These are phyloP conservation scores for Tortricodes alternella DNA, from an alignment of 2,888 invertebrate genomes.

Conservation along the genomic window DNA sequence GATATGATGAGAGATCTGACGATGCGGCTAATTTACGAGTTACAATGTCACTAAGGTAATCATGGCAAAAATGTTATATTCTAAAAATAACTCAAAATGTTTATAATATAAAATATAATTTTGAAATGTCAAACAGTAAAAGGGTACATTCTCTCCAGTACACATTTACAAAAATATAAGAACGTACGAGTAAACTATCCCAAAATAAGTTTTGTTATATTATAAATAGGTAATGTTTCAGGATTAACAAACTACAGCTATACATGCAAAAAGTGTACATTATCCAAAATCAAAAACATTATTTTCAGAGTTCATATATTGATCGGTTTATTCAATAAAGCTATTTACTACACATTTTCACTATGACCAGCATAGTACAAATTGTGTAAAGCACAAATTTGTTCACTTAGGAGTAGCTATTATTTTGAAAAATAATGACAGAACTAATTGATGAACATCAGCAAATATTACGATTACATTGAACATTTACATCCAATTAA, in stretches of 20 bases:
- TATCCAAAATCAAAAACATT: constrained; percentile 29
- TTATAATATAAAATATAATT: constrained; percentile 2
- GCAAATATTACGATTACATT: constrained; percentile 8
- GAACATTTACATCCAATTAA: constrained; percentile 20
- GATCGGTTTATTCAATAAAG: constrained; percentile 4
- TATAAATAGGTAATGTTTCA: constrained; percentile 45
- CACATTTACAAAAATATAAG: constrained; percentile 24
- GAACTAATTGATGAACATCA: constrained; percentile 5
- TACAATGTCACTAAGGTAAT: constrained; percentile 14
- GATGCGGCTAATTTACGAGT: constrained; percentile 21
- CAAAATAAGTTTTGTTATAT: constrained; percentile 42
- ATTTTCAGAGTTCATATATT: constrained; percentile 31
- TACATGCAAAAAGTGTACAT: constrained; percentile 50
- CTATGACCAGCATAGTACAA: constrained; percentile 69
- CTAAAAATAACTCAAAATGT: constrained; percentile 16
- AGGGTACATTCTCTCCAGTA: constrained; percentile 7
- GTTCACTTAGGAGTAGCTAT: background rate
- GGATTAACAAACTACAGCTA: constrained; percentile 41
- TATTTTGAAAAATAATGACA: constrained; percentile 31
- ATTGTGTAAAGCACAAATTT: constrained; percentile 44
- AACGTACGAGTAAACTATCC: constrained; percentile 22
- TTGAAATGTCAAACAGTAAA: constrained; percentile 1
- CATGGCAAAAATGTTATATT: constrained; percentile 9
- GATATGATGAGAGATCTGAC: constrained; percentile 30
- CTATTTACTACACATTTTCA: constrained; percentile 38